phyloP scores from a whole-genome alignment of 1,140 invertebrate genomes.

The Aphelinus certus region DNA sequence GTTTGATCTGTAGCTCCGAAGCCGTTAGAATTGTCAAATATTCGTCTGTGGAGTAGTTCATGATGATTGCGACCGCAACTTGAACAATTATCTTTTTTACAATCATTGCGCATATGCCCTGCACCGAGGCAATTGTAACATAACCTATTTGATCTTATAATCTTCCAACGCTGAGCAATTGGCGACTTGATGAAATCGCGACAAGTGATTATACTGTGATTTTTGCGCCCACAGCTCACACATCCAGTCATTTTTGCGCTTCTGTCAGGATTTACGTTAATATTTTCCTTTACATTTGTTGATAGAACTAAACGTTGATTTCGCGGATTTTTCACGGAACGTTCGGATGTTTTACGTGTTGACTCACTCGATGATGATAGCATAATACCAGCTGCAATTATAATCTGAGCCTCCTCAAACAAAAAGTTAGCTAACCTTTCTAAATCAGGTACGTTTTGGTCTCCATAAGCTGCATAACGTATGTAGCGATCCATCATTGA shows the following conservation, averaged over 20 bases:
- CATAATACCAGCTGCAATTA: background rate
- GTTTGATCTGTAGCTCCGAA: background rate
- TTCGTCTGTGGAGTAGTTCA: background rate
- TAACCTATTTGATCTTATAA: background rate
- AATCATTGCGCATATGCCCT: background rate
- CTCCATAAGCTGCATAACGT: background rate
- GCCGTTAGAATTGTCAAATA: background rate
- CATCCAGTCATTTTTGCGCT: background rate
- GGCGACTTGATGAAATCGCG: background rate
- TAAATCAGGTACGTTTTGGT: background rate
- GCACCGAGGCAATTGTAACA: background rate
- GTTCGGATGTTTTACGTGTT: background rate
- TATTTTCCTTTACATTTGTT: background rate
- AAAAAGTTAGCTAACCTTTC: conserved; percentile 14
- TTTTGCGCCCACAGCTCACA: background rate
- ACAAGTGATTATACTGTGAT: background rate
- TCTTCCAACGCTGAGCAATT: background rate
- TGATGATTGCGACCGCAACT: background rate
- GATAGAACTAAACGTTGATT: too few species aligned
- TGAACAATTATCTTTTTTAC: background rate
- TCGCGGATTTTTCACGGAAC: background rate
- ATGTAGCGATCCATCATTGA: background rate
- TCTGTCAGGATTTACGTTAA: background rate
- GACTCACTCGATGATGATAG: background rate
- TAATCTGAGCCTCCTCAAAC: conserved; percentile 7